Evolutionary conservation across 2,888 invertebrate genomes (phyloP).

Genomic region (Thyatira batis): DNA sequence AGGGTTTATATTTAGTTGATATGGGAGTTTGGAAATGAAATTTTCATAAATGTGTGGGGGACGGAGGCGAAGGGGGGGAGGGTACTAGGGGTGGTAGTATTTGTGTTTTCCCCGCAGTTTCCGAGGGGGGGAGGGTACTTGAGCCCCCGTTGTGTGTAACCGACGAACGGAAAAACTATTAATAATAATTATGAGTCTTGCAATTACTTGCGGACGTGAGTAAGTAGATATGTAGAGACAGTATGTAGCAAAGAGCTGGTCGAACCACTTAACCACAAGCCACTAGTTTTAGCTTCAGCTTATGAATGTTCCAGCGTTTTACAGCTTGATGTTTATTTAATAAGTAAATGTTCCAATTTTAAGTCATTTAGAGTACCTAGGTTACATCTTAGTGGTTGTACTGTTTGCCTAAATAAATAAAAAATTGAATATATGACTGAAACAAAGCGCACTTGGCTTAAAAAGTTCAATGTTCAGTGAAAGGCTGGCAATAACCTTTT

Average conservation of each 20-base stretch:
- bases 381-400: no score
- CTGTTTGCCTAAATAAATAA: no score
- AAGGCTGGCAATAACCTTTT: no score
- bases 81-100: slow-evolving; percentile 45
- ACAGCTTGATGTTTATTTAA: no score
- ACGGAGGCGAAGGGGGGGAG: slow-evolving; percentile 20
- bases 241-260: background rate
- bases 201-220: slow-evolving; percentile 24
- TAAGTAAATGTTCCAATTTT: no score
- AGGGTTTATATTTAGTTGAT: slow-evolving; percentile 68
- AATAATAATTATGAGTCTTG: slow-evolving; percentile 63
- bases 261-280: no score
- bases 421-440: no score
- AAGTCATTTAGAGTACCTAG: no score
- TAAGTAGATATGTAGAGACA: background rate
- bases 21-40: slow-evolving; percentile 74
- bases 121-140: slow-evolving; percentile 61
- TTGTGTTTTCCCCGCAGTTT: slow-evolving; percentile 70
- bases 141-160: slow-evolving; percentile 57
- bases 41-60: slow-evolving; percentile 72
- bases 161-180: slow-evolving; percentile 68
- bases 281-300: no score
- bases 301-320: no score
- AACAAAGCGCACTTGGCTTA: no score
- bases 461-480: no score